Conservation (phyloP, 2,797 vertebrate species). For the Tauraco hartlaubi region DNA sequence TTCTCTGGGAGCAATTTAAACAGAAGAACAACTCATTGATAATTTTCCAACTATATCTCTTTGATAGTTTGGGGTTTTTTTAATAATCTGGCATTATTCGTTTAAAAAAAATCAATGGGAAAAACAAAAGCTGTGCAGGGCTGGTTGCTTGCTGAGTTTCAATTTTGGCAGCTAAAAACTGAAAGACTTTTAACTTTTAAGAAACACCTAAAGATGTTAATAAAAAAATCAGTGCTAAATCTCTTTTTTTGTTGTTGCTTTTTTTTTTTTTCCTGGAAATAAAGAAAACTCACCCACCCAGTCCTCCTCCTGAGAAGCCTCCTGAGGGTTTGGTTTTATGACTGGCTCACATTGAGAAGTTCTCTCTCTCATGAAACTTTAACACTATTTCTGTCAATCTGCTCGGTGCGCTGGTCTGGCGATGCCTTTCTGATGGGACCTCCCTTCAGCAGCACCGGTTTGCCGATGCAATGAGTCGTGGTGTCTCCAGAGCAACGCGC, state of each 20-base stretch:
- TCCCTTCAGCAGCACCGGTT: not conserved
- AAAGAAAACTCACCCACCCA: not conserved
- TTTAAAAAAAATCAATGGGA: not conserved
- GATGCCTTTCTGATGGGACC: not conserved
- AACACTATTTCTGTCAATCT: not conserved
- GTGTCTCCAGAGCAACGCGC: fast-evolving
- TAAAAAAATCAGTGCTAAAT: not conserved
- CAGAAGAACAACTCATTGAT: not conserved
- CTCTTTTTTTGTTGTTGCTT: fast-evolving
- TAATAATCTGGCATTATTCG: not conserved
- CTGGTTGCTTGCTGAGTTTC: not conserved
- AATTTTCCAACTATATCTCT: not conserved
- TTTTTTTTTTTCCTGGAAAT: not conserved
- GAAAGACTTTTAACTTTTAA: not conserved
- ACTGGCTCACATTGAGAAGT: not conserved
- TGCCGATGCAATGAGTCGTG: fast-evolving
- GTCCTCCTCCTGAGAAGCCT: not conserved
- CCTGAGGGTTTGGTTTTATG: not conserved
- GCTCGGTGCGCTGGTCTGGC: not conserved
- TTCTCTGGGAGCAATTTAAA: not conserved
- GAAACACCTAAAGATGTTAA: not conserved
- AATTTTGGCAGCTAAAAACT: not conserved
- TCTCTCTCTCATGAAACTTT: not conserved
- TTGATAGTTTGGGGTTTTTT: not conserved
- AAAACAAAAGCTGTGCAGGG: not conserved